These are phyloP conservation scores for Hozukius guyotensis DNA, from an alignment of 2,797 vertebrate species.

Conservation along the genomic window DNA sequence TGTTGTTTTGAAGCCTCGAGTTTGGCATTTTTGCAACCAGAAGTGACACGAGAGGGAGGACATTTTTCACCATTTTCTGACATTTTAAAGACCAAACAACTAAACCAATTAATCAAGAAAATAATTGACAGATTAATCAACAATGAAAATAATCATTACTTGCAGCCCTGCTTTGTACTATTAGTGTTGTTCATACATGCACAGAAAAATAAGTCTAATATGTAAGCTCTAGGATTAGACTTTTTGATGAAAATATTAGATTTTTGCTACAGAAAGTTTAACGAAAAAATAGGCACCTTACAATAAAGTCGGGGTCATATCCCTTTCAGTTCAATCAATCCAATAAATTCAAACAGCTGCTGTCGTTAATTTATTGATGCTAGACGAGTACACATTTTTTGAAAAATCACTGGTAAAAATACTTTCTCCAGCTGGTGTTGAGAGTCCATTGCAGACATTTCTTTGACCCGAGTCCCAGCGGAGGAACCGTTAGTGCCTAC, in stretches of 20 bases:
- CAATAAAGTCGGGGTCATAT: background rate
- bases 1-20: too few species aligned
- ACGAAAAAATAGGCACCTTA: background rate
- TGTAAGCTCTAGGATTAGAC: background rate
- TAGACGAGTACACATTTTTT: background rate
- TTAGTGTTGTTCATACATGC: background rate
- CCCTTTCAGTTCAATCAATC: background rate
- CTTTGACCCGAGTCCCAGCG: conserved; percentile 34
- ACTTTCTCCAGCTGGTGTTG: conserved; percentile 24
- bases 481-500: conserved; percentile 25
- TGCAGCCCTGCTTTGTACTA: background rate
- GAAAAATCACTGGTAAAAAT: background rate
- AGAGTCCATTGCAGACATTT: conserved; percentile 22
- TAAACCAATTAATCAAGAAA: too few species aligned
- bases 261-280: background rate
- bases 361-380: background rate
- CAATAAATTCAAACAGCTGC: background rate
- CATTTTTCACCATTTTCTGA: too few species aligned
- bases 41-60: too few species aligned
- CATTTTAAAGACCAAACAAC: too few species aligned
- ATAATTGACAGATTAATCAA: too few species aligned
- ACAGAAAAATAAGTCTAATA: background rate
- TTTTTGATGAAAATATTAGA: background rate
- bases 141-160: too few species aligned
- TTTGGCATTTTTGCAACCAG: too few species aligned